Evolutionary conservation across 2,797 vertebrate species (phyloP).

Genomic region (Ibycter americanus): DNA sequence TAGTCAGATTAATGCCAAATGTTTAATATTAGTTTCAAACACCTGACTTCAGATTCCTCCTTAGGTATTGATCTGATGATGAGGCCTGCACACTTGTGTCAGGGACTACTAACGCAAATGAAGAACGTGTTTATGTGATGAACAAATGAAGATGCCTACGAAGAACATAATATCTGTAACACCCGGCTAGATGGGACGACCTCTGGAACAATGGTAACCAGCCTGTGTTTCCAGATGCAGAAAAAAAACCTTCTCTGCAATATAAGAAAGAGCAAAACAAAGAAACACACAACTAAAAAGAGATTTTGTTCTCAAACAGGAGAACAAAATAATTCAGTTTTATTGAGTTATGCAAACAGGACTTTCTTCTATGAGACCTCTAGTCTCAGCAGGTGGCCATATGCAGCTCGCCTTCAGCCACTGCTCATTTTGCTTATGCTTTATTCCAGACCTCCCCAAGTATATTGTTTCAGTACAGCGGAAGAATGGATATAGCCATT

Average conservation of each 20-base stretch:
- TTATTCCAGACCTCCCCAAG: not conserved
- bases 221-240: not conserved
- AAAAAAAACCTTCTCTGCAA: not conserved
- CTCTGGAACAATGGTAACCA: not conserved
- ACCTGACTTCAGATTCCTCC: not conserved
- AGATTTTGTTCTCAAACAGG: not conserved
- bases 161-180: not conserved
- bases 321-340: not conserved
- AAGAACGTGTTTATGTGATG: not conserved
- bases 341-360: not conserved
- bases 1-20: not conserved
- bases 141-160: not conserved
- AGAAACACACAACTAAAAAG: not conserved
- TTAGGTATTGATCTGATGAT: not conserved
- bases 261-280: not conserved
- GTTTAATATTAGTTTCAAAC: not conserved
- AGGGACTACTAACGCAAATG: not conserved
- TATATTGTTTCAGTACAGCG: not conserved
- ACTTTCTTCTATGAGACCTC: not conserved
- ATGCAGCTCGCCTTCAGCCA: not conserved
- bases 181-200: not conserved
- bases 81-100: not conserved
- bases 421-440: not conserved
- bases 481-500: not conserved
- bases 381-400: not conserved